Evolutionary conservation across 1,140 invertebrate species (phyloP), one percentile per base, ranked within the genome.

Genomic region (Conus ventricosus): DNA sequence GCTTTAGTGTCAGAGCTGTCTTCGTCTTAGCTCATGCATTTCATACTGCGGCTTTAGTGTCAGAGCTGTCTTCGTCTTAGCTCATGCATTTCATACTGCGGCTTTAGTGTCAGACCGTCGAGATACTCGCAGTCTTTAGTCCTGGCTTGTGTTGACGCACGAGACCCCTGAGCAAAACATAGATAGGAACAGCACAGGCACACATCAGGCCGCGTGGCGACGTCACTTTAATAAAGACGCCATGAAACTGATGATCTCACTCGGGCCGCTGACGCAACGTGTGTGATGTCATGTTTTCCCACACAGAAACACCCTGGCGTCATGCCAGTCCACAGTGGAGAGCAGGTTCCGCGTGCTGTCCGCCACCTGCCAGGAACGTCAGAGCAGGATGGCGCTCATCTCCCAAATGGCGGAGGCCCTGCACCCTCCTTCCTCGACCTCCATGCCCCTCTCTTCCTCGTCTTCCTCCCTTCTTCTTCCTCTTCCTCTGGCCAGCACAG

Each of bases 311-410:
- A 17, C 75, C 3, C 53, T 87, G 85, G 80, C 85, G 75, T 80
- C 85, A 23, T 54, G 51, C 51, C 17, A 78, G 23, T 78, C 85
- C 23, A 87, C 71, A 23, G 85, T 87, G 75, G 85, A 87, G 55
- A 80, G 71, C 17, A 2, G 85, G 71, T 87, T 87, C 53, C 85
- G 85, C 39, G 85, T 87, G 71, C 85, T 87, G 75, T 78, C 71
- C 1, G 85, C 85, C 51, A 87, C 85, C 51, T 87, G 85, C 25
- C 85, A 87, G 71, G 85, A 87, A 27, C 85, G 85, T 20, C 85
- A 87, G 85, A 87, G 17, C 7, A 51, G 85, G 3, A 8, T 87
- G 15, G 75, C 51, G 11, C 23, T 87, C 71, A 51, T 87, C 39
- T 55, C 71, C 20, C 71, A 80, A n/a, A 57, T 87, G 5, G 4